Base-by-base conservation (phyloP, 1,140 invertebrate species). In the Trichonephila clavipes region DNA sequence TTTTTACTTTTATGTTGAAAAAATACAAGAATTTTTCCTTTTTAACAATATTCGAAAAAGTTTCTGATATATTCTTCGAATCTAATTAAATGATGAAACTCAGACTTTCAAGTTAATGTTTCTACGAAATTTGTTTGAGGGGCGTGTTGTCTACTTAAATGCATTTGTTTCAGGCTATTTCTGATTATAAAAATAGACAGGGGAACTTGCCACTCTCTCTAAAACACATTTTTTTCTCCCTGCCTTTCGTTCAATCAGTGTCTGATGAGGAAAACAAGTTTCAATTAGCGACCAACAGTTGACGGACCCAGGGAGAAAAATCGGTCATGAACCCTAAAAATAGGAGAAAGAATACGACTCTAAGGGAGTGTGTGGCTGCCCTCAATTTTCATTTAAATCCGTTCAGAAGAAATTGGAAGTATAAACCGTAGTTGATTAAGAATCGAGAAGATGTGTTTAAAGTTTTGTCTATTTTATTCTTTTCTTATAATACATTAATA, bases 281-380 rank as follows among this genome's bases (percentile, higher is more conserved):
- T 90, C 89, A 90, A 90, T 90, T 90, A 90, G 89, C 89, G 89
- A 90, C 89, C 72, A 90, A 82, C 89, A 90, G 89, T 90, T 90
- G 77, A 90, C 72, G 89, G 89, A 82, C 88, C 72, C 88, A 51
- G 88, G 87, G 89, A 90, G 89, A 90, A 90, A 90, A 90, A 90
- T 90, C 89, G 89, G 89, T 90, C 89, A 90, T 90, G 89, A 90
- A 90, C 89, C 89, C 89, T 82, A 90, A 90, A 89, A 89, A 90
- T 81, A 34, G 89, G 58, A 58, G 40, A 90, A 90, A 82, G 89
- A 90, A 90, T 90, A 69, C 89, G n/a, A 90, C 89, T 90, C 89
- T 34, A 19, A 90, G 89, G 89, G 89, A 90, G 89, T n/a, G n/a
- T n/a, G n/a, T 90, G 89, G 89, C 89, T 90, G 77, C 72, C 72